These are phyloP conservation scores for Athene cunicularia DNA, from an alignment of 2,113 vertebrate genomes.

Conservation along the genomic window DNA sequence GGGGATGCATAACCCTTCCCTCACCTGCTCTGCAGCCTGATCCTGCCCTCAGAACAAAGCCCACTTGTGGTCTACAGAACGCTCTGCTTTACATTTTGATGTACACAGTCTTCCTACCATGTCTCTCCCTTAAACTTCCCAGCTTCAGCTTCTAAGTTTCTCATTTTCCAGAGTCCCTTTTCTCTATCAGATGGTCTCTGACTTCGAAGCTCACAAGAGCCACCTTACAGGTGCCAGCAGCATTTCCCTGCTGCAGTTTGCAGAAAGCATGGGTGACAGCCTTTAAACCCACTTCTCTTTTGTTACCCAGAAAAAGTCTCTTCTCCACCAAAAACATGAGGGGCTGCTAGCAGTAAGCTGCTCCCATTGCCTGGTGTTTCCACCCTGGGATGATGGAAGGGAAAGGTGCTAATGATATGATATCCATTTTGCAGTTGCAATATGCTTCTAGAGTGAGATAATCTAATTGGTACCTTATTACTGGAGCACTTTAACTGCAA, in stretches of 20 bases:
- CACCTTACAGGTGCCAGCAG: background rate
- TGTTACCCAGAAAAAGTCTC: background rate
- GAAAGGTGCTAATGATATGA: slow-evolving; percentile 52
- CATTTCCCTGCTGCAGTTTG: background rate
- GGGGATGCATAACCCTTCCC: background rate
- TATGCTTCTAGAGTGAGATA: slow-evolving; percentile 57
- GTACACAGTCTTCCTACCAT: background rate
- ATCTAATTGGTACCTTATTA: slow-evolving; percentile 70
- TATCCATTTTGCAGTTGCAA: slow-evolving; percentile 58
- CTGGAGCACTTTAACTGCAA: slow-evolving; percentile 25
- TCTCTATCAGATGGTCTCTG: background rate
- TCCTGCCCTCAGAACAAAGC: background rate
- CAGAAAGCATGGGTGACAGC: background rate
- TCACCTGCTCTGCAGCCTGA: background rate
- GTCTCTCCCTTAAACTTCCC: background rate
- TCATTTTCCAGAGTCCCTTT: background rate
- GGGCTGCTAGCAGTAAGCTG: background rate
- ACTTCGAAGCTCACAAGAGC: background rate
- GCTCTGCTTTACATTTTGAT: background rate
- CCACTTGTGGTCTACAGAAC: background rate
- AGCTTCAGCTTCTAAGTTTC: background rate
- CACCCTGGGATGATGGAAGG: background rate
- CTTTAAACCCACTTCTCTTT: background rate
- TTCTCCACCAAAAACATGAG: background rate
- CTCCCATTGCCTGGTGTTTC: slow-evolving; percentile 17